A percentile compares a stretch with the other conserved stretches of the same genome.
phyloP scores from a whole-genome alignment of 2,888 invertebrate genomes.

The Pseudococcus jackbeardsleyi region DNA sequence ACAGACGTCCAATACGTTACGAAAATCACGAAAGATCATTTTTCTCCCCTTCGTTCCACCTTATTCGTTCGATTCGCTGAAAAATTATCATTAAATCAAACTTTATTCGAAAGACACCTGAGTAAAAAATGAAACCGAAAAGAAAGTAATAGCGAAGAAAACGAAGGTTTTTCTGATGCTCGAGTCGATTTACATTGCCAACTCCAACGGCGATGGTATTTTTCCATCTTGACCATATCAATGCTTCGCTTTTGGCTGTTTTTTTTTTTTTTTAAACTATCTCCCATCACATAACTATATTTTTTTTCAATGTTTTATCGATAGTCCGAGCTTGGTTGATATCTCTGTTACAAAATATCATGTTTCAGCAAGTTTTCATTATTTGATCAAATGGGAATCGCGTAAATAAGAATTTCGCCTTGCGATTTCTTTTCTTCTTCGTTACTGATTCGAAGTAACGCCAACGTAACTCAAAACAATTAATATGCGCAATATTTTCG shows the following conservation, averaged over 20 bases:
- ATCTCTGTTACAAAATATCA: background rate
- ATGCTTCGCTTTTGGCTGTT: background rate
- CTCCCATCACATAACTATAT: background rate
- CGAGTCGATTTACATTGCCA: background rate
- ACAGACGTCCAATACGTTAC: conserved; percentile 50
- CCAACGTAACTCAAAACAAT: background rate
- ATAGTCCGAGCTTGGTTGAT: background rate
- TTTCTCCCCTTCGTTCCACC: background rate
- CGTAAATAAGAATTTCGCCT: background rate
- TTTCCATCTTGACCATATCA: background rate
- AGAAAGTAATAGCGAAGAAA: conserved; percentile 52
- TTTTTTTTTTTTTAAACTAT: background rate
- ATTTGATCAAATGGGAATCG: background rate
- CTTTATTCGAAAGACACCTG: background rate
- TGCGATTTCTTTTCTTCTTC: background rate
- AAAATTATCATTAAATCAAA: background rate
- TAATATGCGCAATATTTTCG: conserved; percentile 1
- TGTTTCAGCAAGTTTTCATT: conserved; percentile 2
- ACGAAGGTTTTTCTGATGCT: conserved; percentile 14
- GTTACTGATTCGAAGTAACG: background rate
- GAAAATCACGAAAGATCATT: conserved; percentile 53
- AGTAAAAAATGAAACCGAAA: conserved; percentile 43
- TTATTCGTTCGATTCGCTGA: background rate
- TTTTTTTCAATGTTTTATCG: background rate
- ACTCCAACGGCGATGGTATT: background rate